Evolutionary conservation across 2,797 vertebrate species (phyloP), one percentile per base, ranked within the genome.

Genomic region (Phalanger gymnotis): DNA sequence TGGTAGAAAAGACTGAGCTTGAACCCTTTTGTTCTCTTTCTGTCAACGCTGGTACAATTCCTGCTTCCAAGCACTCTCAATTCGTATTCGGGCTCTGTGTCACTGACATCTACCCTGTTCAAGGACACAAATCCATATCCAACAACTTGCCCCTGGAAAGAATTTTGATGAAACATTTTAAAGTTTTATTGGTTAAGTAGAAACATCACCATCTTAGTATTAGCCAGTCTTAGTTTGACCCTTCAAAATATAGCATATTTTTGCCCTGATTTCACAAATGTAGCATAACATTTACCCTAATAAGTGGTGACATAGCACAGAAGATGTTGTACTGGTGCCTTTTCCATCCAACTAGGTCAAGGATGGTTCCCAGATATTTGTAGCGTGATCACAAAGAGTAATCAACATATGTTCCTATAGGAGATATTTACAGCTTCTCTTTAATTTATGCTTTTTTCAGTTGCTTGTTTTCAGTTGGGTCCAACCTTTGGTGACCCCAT

Each of bases 21-120:
- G 66, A 66, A 22, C 0, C 34, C 13, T 66, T 47, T 52, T 52
- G 25, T 31, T 92, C 19, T 94, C 92, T 94, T 53, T 90, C 66
- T 96, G 93, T n/a, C 87, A 81, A 58, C 28, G 47, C 40, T 92
- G 54, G 91, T 73, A 66, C 54, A 91, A 13, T 56, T 93, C 92
- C 27, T 93, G 22, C n/a, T 53, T 27, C 96, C 92, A 54, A 0
- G 31, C 57, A 19, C 13, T 91, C 96, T 92, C 27, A 6, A 0
- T 87, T 96, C 52, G 14, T 30, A 14, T 47, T 94, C 90, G 54
- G 53, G 90, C 90, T 56, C n/a, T 95, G 53, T 47, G 10, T 95
- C 57, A 81, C 73, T 96, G 53, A 61, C 58, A 61, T 61, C 31
- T 34, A 14, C 31, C 54, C 51, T 58, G 56, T 93, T 61, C 61